Base-by-base conservation (phyloP, 2,113 vertebrate genomes). In the Pollimyrus isidori region DNA sequence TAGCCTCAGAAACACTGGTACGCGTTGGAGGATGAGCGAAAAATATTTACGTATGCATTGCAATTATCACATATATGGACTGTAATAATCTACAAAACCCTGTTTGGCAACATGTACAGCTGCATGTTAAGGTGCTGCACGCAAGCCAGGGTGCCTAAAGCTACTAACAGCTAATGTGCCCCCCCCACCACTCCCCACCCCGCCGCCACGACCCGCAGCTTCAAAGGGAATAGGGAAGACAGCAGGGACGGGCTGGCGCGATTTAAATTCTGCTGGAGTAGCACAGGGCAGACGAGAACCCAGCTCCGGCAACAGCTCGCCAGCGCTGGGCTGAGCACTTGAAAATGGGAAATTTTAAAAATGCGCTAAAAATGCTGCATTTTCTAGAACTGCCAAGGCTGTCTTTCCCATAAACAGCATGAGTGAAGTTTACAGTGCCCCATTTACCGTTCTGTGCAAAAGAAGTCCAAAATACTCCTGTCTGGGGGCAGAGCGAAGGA, bases 251-350 rank as follows among this genome's bases (percentile, higher is more conserved):
- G 90, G 90, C 87, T 86, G 87, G 87, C 50, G 91, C 88, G 21
- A 92, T 91, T 93, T 88, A 92, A 91, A 93, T 93, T 92, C 92
- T 91, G 91, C 90, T 58, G 52, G 89, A 92, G 92, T 92, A 90
- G 82, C 86, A 89, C 90, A 86, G 45, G 76, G 87, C 87, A 91
- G 91, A 90, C 90, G 89, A 89, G 56, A 93, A 89, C 87, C 82
- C 91, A 88, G 76, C 92, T 91, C 86, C 17, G 89, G 89, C 89
- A 88, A 62, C 23, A 82, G 69, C 89, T 91, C 48, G 62, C 65
- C 84, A 46, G 49, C 45, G 69, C 89, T 13, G 87, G 88, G 86
- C 86, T 89, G 62, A 45, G 39, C 42, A 84, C 56, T 48, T 87
- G 19, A 5, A 35, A 26, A n/a, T 7, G 45, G 9, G 46, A 85